phyloP scores from a whole-genome alignment of 1,140 invertebrate species.

The Zeugodacus cucurbitae region DNA sequence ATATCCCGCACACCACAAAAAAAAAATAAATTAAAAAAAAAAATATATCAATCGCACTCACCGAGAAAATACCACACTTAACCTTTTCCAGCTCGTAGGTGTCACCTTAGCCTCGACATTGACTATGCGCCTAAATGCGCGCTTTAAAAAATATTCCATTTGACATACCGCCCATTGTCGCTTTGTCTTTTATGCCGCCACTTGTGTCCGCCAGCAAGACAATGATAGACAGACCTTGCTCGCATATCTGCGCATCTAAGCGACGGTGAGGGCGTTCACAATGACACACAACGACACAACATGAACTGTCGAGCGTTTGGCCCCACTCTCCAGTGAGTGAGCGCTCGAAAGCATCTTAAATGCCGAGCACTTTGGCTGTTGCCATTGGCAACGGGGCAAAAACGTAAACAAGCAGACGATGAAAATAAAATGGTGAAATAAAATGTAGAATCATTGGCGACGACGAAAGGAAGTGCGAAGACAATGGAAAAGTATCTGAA shows the following conservation, averaged over 20 bases:
- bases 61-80: too few species aligned
- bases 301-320: neutral
- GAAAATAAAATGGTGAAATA: neutral
- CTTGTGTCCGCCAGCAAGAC: neutral
- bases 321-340: neutral
- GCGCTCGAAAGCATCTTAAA: slow-evolving; percentile 26
- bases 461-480: neutral
- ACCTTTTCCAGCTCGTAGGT: too few species aligned
- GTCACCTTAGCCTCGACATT: neutral
- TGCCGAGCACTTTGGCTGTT: slow-evolving; percentile 29
- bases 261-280: neutral
- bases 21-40: too few species aligned
- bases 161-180: neutral
- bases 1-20: too few species aligned
- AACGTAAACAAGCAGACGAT: slow-evolving; percentile 4
- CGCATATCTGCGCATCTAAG: neutral
- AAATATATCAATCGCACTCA: too few species aligned
- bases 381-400: slow-evolving; percentile 3
- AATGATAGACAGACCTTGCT: neutral
- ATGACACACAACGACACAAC: too few species aligned
- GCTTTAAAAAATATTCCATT: neutral
- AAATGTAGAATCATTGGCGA: neutral
- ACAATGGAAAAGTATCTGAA: neutral
- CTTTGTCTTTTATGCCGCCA: neutral
- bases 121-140: neutral